Conservation (phyloP, 2,113 vertebrate species). For the Nothoprocta pentlandii region DNA sequence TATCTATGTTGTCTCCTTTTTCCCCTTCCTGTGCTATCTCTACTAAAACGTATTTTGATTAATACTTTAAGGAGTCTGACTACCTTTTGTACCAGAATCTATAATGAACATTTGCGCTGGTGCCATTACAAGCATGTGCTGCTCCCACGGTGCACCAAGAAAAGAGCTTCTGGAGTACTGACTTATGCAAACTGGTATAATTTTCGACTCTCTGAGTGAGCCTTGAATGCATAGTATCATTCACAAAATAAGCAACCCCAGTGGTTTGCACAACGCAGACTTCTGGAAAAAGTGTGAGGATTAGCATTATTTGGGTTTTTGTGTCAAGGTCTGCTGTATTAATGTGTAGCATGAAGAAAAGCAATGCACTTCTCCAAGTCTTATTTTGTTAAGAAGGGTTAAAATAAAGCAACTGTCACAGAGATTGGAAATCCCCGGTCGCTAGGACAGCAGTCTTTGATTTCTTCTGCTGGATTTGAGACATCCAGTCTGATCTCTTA, state of each 20-base stretch:
- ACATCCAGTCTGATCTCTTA: neutral
- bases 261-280: neutral
- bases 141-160: neutral
- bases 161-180: neutral
- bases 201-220: neutral
- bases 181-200: neutral
- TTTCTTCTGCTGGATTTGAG: neutral
- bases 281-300: neutral
- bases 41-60: neutral
- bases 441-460: neutral
- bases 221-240: neutral
- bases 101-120: neutral
- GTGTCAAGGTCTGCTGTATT: neutral
- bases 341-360: neutral
- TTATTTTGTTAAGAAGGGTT: neutral
- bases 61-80: neutral
- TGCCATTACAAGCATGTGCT: neutral
- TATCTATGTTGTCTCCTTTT: neutral
- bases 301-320: neutral
- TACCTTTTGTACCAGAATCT: neutral
- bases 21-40: neutral
- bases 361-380: neutral
- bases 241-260: neutral
- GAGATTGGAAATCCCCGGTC: neutral
- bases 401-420: neutral